Evolutionary conservation across 2,113 vertebrate genomes (phyloP), one percentile per base, ranked within the genome.

Genomic region (Tonatia bakeri): DNA sequence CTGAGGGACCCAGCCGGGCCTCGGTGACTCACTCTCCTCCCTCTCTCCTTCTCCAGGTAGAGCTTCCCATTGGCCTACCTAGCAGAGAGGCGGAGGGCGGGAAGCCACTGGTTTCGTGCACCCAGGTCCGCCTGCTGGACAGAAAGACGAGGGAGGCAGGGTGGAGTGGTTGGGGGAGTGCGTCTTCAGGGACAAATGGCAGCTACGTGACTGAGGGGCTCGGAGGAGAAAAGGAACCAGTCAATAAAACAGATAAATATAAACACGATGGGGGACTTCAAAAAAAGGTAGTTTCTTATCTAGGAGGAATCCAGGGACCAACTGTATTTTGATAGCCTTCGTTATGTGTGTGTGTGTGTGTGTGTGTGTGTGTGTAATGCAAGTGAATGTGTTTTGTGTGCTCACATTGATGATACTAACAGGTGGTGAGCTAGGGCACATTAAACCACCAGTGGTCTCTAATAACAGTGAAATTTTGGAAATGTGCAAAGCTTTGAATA

Each of bases 91-190:
- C 16, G 0, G 59, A 40, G 33, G 28, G 4, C 36, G 17, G 45
- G 38, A 38, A 45, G 3, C 14, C 33, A 0, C 3, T 28, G 50
- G 31, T 9, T 1, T 2, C 3, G 4, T 33, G 5, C 2, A 13
- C 20, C 24, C 17, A 15, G 31, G 12, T 33, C 22, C n/a, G 43
- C 36, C 28, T 38, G 52, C 9, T 47, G 45, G 43, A 50, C 22
- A 73, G 82, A 64, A 52, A 26, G 15, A 56, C 9, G 9, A 28
- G 16, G 15, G 38, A 75, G 24, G 28, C 28, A n/a, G 22, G 12
- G 0, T 43, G 7, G 22, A 9, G 0, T 43, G 7, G 20, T 17
- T 9, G n/a, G 13, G 40, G 16, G 22, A 56, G 36, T 7, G 8
- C 7, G 0, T 64, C 26, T 64, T 38, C 26, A 54, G 64, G 36